A percentile compares a stretch with the other conserved stretches of the same genome.
phyloP scores from a whole-genome alignment of 2,888 invertebrate species.

The Baronia brevicornis region DNA sequence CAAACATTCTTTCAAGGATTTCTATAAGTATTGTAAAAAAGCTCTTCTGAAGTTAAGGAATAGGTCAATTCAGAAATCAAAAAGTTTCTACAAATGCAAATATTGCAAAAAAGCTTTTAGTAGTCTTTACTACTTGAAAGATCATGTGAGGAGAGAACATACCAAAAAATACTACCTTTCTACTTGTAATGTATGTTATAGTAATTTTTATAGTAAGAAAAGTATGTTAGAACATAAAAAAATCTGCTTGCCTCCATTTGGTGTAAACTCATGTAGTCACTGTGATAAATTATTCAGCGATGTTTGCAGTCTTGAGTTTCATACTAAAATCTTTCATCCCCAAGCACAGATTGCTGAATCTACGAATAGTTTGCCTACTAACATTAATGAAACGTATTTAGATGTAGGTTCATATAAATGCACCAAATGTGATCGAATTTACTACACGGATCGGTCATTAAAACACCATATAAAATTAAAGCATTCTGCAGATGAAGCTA shows the following conservation, averaged over 20 bases:
- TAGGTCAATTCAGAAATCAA: constrained; percentile 12
- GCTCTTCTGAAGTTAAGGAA: constrained; percentile 30
- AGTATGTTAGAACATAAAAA: constrained; percentile 40
- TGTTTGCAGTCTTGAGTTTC: constrained; percentile 50
- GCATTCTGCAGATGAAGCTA: constrained; percentile 43
- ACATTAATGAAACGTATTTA: constrained; percentile 26
- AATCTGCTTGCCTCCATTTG: constrained; percentile 41
- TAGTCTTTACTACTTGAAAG: constrained; percentile 44
- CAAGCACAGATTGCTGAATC: constrained; percentile 49
- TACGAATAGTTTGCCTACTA: constrained; percentile 40
- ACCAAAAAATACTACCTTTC: constrained; percentile 42
- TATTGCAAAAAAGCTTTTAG: constrained; percentile 35
- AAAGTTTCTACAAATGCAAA: constrained; percentile 39
- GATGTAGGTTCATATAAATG: constrained; percentile 37
- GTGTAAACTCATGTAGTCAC: constrained; percentile 42
- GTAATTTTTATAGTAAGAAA: constrained; percentile 48
- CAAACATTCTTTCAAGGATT: constrained; percentile 46
- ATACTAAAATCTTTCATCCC: constrained; percentile 51
- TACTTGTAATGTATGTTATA: constrained; percentile 56
- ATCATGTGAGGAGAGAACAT: constrained; percentile 45
- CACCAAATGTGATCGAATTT: constrained; percentile 40
- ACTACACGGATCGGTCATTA: constrained; percentile 51
- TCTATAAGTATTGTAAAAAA: constrained; percentile 49
- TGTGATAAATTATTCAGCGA: constrained; percentile 60
- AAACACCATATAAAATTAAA: constrained; percentile 57